Evolutionary conservation across 2,888 invertebrate genomes (phyloP), one percentile per base, ranked within the genome.

Genomic region (Brachypalpus laphriformis): DNA sequence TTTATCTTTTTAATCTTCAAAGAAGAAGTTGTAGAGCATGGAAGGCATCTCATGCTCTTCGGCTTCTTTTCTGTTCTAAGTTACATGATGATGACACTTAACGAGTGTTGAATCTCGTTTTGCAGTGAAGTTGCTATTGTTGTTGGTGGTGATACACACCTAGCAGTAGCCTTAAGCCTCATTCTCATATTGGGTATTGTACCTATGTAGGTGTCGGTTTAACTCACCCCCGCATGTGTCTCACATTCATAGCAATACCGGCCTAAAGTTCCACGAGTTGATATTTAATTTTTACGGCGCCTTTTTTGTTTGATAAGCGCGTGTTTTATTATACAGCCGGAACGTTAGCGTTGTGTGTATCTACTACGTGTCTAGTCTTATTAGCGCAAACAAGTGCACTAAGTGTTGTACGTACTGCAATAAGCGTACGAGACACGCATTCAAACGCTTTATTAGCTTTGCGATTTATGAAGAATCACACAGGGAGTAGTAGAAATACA

Each of bases 381-480:
- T 78, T 78, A 78, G 78, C 57, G 34, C 78, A 78, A 78, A 78
- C 63, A 78, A 78, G 78, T 71, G 78, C 63, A 71, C 63, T 71
- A 63, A 78, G 78, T 78, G 78, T 57, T 71, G 78, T 78, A 63
- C 56, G 63, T 40, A 68, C 68, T 51, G 45, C 77, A 77, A 68
- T 77, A 54, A 61, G 65, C 71, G 63, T 56, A 78, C 78, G 78
- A 78, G 78, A 78, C 78, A 78, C 78, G 78, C 78, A 78, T 78
- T 78, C 71, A 71, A 71, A 78, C 78, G 78, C 63, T 78, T 78
- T 78, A 78, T 78, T 78, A 78, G 71, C 78, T 71, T 71, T 63
- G 71, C 71, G 20, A 45, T 65, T 51, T 70, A 59, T 59, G 25
- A 68, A 59, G 45, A 68, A 63, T 54, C 45, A 18, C 20, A 42